Conservation (phyloP, 1,140 invertebrate species). For the Eupeodes corollae region DNA sequence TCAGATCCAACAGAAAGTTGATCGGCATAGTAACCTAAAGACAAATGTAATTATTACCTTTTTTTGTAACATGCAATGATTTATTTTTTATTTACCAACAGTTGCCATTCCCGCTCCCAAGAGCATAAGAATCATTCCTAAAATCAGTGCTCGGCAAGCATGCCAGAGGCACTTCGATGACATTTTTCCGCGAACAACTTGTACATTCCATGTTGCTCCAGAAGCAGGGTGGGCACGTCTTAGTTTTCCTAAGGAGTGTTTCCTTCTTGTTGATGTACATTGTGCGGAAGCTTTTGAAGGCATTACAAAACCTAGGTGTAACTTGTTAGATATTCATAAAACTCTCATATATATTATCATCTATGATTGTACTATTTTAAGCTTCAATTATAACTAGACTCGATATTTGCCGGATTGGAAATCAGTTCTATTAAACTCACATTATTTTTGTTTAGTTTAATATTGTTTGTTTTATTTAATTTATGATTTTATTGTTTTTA, state of each 20-base stretch:
- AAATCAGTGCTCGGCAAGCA: constrained; percentile 73
- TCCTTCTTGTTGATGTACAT: constrained; percentile 40
- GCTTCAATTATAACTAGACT: too few relatives aligned
- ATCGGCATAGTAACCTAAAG: constrained; percentile 69
- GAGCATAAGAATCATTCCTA: constrained; percentile 71
- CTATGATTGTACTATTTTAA: too few relatives aligned
- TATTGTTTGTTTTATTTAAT: too few relatives aligned
- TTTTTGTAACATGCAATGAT: background rate
- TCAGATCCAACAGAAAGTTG: constrained; percentile 64
- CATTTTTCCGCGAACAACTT: constrained; percentile 67
- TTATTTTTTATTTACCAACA: constrained; percentile 52
- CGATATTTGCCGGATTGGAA: too few relatives aligned
- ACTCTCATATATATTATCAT: too few relatives aligned
- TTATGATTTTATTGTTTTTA: too few relatives aligned
- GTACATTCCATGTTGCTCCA: constrained; percentile 58
- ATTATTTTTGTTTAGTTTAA: too few relatives aligned
- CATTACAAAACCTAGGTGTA: constrained; percentile 17
- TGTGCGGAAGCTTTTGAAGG: constrained; percentile 14
- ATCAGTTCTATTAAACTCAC: too few relatives aligned
- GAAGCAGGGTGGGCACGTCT: constrained; percentile 54
- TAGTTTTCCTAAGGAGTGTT: constrained; percentile 45
- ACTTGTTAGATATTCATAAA: too few relatives aligned
- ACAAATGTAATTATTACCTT: too few relatives aligned
- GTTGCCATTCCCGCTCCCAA: constrained; percentile 81
- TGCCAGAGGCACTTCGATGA: constrained; percentile 80